Percentiles rank a stretch among this genome's conserved stretches.
These are phyloP conservation scores for Euclidia mi DNA, from an alignment of 2,888 invertebrate genomes.

Conservation along the genomic window DNA sequence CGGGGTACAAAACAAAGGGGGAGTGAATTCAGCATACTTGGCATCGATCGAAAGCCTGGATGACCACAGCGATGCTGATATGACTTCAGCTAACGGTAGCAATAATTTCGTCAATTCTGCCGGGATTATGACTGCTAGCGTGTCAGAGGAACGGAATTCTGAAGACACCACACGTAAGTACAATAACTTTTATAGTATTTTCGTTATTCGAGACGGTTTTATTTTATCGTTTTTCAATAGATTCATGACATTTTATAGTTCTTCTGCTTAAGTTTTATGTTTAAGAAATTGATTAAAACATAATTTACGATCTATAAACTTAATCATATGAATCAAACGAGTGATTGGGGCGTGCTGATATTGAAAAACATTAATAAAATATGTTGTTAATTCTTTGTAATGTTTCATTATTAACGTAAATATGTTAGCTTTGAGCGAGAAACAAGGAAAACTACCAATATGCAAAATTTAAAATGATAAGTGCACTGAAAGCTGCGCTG, in stretches of 20 bases:
- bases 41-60: slow-evolving; percentile 97
- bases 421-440: too few relatives aligned
- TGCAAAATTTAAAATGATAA: too few relatives aligned
- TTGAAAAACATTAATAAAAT: too few relatives aligned
- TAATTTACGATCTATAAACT: too few relatives aligned
- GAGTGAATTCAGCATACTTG: slow-evolving; percentile 94
- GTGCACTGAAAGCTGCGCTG: too few relatives aligned
- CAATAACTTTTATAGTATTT: not conserved
- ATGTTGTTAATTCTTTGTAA: too few relatives aligned
- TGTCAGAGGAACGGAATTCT: slow-evolving; percentile 75
- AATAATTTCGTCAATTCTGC: slow-evolving; percentile 82
- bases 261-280: not conserved
- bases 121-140: slow-evolving; percentile 73
- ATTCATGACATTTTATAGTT: not conserved
- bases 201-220: not conserved
- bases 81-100: slow-evolving; percentile 85
- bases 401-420: too few relatives aligned
- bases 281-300: not conserved
- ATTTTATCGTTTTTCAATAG: not conserved
- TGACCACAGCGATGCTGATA: slow-evolving; percentile 94
- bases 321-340: too few relatives aligned
- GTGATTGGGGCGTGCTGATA: too few relatives aligned
- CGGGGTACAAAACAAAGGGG: slow-evolving; percentile 91
- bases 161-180: slow-evolving; percentile 78
- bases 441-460: too few relatives aligned